A percentile compares a stretch with the other conserved stretches of the same genome.
phyloP scores from a whole-genome alignment of 2,113 vertebrate species.

The Megalops atlanticus region DNA sequence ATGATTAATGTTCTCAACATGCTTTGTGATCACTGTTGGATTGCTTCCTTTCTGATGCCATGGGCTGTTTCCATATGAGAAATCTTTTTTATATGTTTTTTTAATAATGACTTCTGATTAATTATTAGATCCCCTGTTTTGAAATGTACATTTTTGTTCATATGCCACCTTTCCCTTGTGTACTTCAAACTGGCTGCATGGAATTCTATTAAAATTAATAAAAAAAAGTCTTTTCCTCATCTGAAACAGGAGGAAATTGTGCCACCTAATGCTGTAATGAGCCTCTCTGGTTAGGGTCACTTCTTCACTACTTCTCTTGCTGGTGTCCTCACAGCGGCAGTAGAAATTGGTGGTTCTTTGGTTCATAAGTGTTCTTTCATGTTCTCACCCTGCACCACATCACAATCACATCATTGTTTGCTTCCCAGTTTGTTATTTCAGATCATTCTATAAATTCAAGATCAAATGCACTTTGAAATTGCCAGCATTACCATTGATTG shows the following conservation, averaged over 20 bases:
- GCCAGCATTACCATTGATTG: neutral
- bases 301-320: neutral
- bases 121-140: no score
- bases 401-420: neutral
- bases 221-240: neutral
- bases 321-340: neutral
- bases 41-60: no score
- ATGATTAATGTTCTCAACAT: no score
- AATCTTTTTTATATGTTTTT: no score
- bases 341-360: neutral
- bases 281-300: neutral
- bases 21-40: no score
- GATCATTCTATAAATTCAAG: neutral
- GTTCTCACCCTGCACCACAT: neutral
- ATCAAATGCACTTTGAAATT: no score
- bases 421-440: neutral
- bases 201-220: neutral
- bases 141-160: no score
- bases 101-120: no score
- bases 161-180: neutral
- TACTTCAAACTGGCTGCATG: neutral
- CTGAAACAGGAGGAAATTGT: neutral
- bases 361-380: neutral
- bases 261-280: neutral
- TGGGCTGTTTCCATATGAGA: no score